These are phyloP conservation scores for Morbakka virulenta DNA, from an alignment of 30 jellyfish, hydroid and myxozoan genomes.

Conservation along the genomic window DNA sequence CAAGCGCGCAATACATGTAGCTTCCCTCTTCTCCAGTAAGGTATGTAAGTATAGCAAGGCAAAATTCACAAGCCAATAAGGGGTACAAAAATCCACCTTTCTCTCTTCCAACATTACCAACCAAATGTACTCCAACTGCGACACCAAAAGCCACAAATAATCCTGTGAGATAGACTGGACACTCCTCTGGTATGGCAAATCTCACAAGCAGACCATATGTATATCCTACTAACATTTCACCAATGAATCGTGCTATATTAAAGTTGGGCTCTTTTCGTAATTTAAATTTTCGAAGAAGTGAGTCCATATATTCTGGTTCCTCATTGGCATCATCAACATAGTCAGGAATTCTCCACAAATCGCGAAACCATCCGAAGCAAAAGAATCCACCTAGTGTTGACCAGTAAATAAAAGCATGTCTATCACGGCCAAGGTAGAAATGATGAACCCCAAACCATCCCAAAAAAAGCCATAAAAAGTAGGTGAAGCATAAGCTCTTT, in stretches of 20 bases:
- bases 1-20: slow-evolving; percentile 90
- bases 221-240: slow-evolving; percentile 88
- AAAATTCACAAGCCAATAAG: slow-evolving; percentile 41
- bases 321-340: slow-evolving; percentile 97
- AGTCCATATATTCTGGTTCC: slow-evolving; percentile 56
- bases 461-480: slow-evolving; percentile 83
- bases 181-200: slow-evolving; percentile 85
- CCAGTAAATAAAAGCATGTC: slow-evolving; percentile 97
- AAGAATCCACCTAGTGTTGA: slow-evolving; percentile 93
- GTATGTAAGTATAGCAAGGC: slow-evolving; percentile 15
- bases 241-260: slow-evolving; percentile 75
- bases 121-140: slow-evolving; percentile 82
- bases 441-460: slow-evolving; percentile 96
- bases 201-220: slow-evolving; percentile 81
- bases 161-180: slow-evolving; percentile 49
- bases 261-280: slow-evolving; percentile 74
- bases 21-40: slow-evolving; percentile 68
- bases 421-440: slow-evolving; percentile 91
- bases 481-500: slow-evolving; percentile 75
- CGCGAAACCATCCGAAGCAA: slow-evolving; percentile 91
- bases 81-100: slow-evolving; percentile 75
- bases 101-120: slow-evolving; percentile 93
- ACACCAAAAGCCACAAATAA: slow-evolving; percentile 74
- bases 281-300: slow-evolving; percentile 53
- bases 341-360: slow-evolving; percentile 95